Base-by-base conservation (phyloP, 2,888 invertebrate genomes). In the Deilephila elpenor region DNA sequence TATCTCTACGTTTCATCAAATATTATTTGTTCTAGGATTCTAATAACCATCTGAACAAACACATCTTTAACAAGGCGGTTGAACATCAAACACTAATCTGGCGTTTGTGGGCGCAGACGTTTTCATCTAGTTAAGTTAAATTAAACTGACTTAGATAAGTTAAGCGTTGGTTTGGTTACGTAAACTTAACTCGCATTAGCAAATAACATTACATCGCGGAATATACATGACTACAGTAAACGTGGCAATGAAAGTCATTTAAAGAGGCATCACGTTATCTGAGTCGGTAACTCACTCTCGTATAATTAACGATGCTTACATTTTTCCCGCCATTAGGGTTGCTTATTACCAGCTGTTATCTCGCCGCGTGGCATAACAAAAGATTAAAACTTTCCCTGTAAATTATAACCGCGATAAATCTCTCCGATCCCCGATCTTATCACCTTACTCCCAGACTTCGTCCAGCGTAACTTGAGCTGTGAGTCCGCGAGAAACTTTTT, bases 401-500 rank as follows among this genome's bases (percentile, higher is more conserved):
- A 82, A 82, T 86, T 83, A 80, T 76, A 75, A 73, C 76, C 74
- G 74, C 83, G 81, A 80, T 84, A 84, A 84, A 85, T 86, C 83
- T 78, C 75, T 67, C 76, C 75, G 82, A 73, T 34, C 59, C 53
- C 37, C 20, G 72, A 73, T 73, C 56, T 64, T 73, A 73, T 73
- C 56, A 56, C 56, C 17, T 44, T 34, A 71, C 59, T 56, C n/a
- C 56, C 4, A 19, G 56, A 1, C 56, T 0, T n/a, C 17, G 44
- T 7, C 71, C 60, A 60, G 37, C 7, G 59, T 59, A 60, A 59
- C 17, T 25, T 71, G 71, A 60, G 20, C 60, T 25, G n/a, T 44
- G 32, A 14, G 67, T 25, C 17, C 20, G 5, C 5, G 5, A 17
- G 11, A 37, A 14, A 25, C 14, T 20, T 67, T 44, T 51, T 14